Conservation (phyloP, 1,140 invertebrate species). For the Saccostrea cuccullata region DNA sequence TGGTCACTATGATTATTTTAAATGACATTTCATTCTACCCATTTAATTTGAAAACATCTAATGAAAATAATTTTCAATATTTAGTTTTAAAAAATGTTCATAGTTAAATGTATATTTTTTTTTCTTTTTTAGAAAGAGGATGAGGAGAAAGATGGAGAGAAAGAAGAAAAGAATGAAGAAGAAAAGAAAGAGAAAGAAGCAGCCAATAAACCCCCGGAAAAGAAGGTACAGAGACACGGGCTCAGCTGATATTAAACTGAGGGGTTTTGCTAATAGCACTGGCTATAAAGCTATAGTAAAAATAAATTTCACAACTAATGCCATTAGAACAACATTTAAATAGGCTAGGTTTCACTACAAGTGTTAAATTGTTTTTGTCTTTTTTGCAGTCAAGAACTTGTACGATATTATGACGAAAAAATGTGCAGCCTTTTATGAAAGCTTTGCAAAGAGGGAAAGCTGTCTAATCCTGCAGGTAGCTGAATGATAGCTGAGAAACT, state of each 20-base stretch:
- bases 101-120: background rate
- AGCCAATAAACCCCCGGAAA: slow-evolving; percentile 47
- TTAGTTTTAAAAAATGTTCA: too few relatives aligned
- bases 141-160: slow-evolving; percentile 41
- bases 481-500: background rate
- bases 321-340: too few relatives aligned
- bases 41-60: too few relatives aligned
- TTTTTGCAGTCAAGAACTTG: slow-evolving; percentile 60
- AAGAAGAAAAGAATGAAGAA: slow-evolving; percentile 34
- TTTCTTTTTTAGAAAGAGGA: background rate
- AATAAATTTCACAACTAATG: too few relatives aligned
- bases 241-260: too few relatives aligned
- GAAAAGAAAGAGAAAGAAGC: slow-evolving; percentile 52
- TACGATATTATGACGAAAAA: slow-evolving; percentile 59
- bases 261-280: too few relatives aligned
- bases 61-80: too few relatives aligned
- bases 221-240: slow-evolving; percentile 42
- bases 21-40: too few relatives aligned
- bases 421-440: background rate
- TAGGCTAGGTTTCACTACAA: too few relatives aligned
- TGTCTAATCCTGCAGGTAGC: background rate
- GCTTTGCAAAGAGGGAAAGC: background rate
- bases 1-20: too few relatives aligned
- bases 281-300: too few relatives aligned
- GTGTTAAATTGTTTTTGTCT: background rate